phyloP scores from a whole-genome alignment of 2,797 vertebrate species.

The Clarias pachynema region DNA sequence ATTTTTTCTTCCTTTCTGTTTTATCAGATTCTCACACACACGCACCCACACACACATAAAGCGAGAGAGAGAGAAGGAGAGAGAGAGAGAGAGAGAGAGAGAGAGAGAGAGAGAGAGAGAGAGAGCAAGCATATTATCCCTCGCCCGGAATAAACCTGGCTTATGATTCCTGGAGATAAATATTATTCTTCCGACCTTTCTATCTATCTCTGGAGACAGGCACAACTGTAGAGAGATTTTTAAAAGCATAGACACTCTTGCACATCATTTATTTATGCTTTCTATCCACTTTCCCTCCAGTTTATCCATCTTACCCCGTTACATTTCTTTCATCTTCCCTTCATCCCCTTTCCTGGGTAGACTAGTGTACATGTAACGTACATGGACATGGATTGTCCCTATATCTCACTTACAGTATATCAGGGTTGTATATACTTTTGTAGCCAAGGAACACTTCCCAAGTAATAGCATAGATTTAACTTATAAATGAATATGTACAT shows the following conservation, averaged over 20 bases:
- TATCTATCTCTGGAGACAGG: slow-evolving; percentile 26
- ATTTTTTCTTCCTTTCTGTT: slow-evolving; percentile 6
- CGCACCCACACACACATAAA: neutral
- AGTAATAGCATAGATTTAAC: neutral
- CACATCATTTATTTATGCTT: slow-evolving; percentile 39
- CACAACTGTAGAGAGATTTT: slow-evolving; percentile 1
- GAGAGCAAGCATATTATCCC: neutral
- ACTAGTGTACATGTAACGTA: neutral
- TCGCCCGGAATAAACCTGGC: neutral
- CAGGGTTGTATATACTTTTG: too few species aligned
- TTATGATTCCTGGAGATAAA: slow-evolving; percentile 25
- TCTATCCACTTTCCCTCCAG: neutral
- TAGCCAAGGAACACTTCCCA: neutral
- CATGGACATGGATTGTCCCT: neutral
- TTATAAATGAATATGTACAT: neutral
- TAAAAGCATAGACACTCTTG: slow-evolving; percentile 21
- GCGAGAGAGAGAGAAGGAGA: too few species aligned
- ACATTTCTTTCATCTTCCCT: neutral
- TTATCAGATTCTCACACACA: neutral
- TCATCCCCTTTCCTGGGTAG: neutral
- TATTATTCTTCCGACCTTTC: slow-evolving; percentile 23
- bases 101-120: too few species aligned
- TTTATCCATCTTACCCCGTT: slow-evolving; percentile 11
- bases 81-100: too few species aligned
- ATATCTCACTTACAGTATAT: neutral